Percentiles rank a stretch among this genome's conserved stretches.
phyloP scores from a whole-genome alignment of 92 coral and sea anemone genomes.

The Porites evermanni region DNA sequence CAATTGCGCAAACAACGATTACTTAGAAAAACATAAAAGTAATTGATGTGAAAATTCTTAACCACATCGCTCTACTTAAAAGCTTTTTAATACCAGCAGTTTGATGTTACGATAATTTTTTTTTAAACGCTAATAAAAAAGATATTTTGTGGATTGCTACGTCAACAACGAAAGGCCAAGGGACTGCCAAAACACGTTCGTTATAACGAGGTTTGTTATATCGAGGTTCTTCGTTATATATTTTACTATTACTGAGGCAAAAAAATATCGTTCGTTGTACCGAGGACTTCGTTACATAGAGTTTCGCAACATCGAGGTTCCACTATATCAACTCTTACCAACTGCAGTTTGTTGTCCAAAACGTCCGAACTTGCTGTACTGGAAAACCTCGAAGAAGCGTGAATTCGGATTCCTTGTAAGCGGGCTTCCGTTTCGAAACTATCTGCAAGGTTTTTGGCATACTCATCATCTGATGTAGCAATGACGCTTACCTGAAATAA shows the following conservation, averaged over 20 bases:
- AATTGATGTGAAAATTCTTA: constrained; percentile 17
- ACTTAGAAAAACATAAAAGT: constrained; percentile 26
- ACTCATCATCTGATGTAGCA: constrained; percentile 75
- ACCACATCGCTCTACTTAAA: constrained; percentile 11
- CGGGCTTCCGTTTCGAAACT: constrained; percentile 84
- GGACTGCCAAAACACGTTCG: too few species aligned
- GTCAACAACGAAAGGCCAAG: constrained; percentile 11
- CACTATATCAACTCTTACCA: constrained; percentile 59
- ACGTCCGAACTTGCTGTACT: constrained; percentile 77
- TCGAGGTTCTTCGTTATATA: too few species aligned
- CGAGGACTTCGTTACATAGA: too few species aligned
- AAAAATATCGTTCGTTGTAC: too few species aligned
- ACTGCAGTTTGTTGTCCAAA: constrained; percentile 83
- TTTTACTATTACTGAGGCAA: too few species aligned
- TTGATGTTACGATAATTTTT: background rate
- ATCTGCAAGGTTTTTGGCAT: constrained; percentile 80
- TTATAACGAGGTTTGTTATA: too few species aligned
- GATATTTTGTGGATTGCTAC: background rate
- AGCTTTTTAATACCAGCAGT: background rate
- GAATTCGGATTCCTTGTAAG: constrained; percentile 82
- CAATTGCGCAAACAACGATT: constrained; percentile 40
- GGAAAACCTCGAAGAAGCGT: constrained; percentile 80
- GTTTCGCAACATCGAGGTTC: too few species aligned
- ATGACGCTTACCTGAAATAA: constrained; percentile 83
- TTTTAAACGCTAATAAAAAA: background rate